phyloP scores from a whole-genome alignment of 2,113 vertebrate species.

The Eonycteris spelaea region DNA sequence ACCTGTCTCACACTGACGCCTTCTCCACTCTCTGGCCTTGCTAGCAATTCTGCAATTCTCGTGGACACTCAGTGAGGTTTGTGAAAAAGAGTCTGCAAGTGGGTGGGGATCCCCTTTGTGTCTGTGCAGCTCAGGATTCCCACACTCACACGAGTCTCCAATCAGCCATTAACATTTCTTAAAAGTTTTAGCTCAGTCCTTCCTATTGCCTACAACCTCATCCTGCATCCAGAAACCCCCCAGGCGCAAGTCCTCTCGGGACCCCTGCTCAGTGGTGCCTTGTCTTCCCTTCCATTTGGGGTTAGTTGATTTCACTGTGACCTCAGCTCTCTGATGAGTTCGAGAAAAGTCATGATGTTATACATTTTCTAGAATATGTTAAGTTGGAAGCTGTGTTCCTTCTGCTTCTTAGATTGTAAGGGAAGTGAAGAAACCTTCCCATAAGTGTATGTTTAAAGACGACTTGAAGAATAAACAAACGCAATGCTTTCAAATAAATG shows the following conservation, averaged over 20 bases:
- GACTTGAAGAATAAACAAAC: not conserved
- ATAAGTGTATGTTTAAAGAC: not conserved
- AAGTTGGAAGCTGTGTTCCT: not conserved
- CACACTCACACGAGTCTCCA: no score
- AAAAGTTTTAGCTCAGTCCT: not conserved
- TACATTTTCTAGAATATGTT: not conserved
- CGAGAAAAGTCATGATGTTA: not conserved
- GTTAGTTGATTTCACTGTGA: not conserved
- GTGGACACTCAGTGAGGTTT: not conserved
- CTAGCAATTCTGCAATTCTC: not conserved
- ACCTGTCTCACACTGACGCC: not conserved
- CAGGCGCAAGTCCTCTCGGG: not conserved
- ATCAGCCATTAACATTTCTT: not conserved
- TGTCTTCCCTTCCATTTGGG: not conserved
- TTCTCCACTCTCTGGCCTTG: not conserved
- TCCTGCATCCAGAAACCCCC: not conserved
- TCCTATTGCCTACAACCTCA: not conserved
- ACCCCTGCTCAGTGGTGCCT: fast-evolving
- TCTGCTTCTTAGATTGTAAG: not conserved
- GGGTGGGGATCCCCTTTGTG: not conserved
- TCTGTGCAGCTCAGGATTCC: not conserved
- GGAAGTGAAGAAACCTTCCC: not conserved
- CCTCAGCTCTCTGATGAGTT: not conserved
- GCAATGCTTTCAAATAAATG: not conserved
- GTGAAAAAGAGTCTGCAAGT: not conserved